These are phyloP conservation scores for Megatriorchis doriae DNA, from an alignment of 2,113 vertebrate species.

Conservation along the genomic window DNA sequence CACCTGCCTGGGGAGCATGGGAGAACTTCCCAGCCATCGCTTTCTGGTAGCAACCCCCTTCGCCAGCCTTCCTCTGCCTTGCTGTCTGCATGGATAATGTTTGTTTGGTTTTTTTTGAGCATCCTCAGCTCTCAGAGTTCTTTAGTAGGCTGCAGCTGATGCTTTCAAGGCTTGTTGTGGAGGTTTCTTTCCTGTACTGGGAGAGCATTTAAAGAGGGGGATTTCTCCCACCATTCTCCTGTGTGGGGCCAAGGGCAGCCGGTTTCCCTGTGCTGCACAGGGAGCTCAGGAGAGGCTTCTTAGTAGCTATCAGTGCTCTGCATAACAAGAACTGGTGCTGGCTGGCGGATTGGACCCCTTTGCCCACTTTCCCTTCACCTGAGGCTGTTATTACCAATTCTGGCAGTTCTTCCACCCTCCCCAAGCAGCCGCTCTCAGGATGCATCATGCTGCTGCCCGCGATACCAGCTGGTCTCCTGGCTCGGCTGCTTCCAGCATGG, in stretches of 20 bases:
- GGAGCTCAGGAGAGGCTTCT: neutral
- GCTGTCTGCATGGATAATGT: neutral
- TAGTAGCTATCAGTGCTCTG: neutral
- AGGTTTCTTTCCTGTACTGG: neutral
- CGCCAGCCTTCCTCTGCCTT: neutral
- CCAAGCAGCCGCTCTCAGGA: neutral
- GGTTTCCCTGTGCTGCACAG: rapidly evolving
- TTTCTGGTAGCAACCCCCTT: neutral
- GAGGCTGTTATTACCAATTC: neutral
- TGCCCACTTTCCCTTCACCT: neutral
- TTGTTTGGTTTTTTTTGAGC: neutral
- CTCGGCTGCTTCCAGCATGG: neutral
- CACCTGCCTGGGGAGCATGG: neutral
- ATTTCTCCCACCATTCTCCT: neutral
- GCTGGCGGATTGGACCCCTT: neutral
- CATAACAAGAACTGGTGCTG: neutral
- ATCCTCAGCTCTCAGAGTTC: neutral
- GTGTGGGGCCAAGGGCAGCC: neutral
- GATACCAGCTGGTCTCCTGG: neutral
- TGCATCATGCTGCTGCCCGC: neutral
- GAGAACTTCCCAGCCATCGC: rapidly evolving
- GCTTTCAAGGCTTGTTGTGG: neutral
- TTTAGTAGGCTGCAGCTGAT: neutral
- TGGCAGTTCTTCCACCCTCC: neutral
- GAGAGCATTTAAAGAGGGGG: neutral